Conservation (phyloP, 2,113 vertebrate species). For the Platycercus adscitus region DNA sequence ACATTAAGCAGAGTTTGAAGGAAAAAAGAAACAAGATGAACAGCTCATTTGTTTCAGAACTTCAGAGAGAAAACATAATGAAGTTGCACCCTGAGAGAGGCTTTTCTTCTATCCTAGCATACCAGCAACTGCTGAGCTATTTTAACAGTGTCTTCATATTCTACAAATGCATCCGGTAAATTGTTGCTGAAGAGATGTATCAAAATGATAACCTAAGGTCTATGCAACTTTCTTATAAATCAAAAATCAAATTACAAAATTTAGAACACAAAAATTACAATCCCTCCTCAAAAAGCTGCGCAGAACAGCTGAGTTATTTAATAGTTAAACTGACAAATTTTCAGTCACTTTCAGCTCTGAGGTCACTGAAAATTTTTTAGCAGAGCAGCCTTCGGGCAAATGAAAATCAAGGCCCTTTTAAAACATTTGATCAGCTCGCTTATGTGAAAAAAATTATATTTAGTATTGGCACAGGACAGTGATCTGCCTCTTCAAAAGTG, state of each 20-base stretch:
- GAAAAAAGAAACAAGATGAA: not conserved
- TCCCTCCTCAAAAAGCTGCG: not conserved
- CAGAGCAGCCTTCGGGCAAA: not conserved
- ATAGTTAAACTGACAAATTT: not conserved
- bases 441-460: constrained; percentile 7
- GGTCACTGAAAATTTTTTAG: not conserved
- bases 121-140: not conserved
- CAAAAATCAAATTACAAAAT: not conserved
- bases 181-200: not conserved
- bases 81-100: not conserved
- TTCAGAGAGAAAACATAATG: not conserved
- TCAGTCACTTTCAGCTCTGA: not conserved
- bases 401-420: constrained; percentile 7
- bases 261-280: not conserved
- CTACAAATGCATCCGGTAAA: not conserved
- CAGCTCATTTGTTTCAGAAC: not conserved
- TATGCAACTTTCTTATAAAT: not conserved
- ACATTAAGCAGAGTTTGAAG: not conserved
- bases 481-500: not conserved
- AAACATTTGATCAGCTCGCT: constrained; percentile 17
- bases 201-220: not conserved
- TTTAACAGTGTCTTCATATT: not conserved
- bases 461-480: constrained; percentile 11
- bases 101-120: not conserved
- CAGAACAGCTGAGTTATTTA: not conserved